Percentiles rank a stretch among this genome's conserved stretches.
These are phyloP conservation scores for Catalaphyllia jardinei DNA, from an alignment of 64 coral and sea anemone genomes.

Conservation along the genomic window DNA sequence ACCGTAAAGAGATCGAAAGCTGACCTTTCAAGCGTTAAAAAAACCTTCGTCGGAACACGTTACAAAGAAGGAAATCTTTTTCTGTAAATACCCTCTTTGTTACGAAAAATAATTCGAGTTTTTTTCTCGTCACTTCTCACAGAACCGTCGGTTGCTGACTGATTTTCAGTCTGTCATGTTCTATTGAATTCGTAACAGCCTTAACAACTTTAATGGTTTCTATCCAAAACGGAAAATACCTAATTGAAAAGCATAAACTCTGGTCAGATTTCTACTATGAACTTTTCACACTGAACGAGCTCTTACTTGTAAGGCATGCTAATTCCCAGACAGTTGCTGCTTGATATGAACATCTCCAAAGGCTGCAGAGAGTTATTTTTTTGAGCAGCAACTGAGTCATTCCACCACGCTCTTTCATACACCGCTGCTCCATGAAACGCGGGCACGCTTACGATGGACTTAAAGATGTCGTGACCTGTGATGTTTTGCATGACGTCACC, in stretches of 20 bases:
- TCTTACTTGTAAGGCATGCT: slow-evolving; percentile 39
- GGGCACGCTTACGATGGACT: slow-evolving; percentile 23
- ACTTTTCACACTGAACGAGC: background rate
- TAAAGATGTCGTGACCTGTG: background rate
- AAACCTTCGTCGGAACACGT: no score
- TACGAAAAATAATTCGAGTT: no score
- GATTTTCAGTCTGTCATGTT: no score
- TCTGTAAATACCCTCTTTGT: no score
- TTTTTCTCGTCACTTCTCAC: no score
- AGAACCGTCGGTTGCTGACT: no score
- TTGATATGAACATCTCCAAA: slow-evolving; percentile 4
- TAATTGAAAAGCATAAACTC: background rate
- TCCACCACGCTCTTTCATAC: slow-evolving; percentile 18
- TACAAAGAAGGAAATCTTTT: no score
- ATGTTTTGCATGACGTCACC: slow-evolving; percentile 16
- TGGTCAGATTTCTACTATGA: background rate
- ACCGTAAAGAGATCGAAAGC: no score
- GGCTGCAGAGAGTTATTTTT: background rate
- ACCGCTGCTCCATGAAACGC: slow-evolving; percentile 38
- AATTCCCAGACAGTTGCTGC: slow-evolving; percentile 19
- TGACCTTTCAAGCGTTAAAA: no score
- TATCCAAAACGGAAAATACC: background rate
- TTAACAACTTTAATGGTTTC: no score
- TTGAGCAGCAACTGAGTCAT: background rate
- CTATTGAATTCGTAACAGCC: no score